phyloP scores from a whole-genome alignment of 2,888 invertebrate species.

The Volucella inanis region DNA sequence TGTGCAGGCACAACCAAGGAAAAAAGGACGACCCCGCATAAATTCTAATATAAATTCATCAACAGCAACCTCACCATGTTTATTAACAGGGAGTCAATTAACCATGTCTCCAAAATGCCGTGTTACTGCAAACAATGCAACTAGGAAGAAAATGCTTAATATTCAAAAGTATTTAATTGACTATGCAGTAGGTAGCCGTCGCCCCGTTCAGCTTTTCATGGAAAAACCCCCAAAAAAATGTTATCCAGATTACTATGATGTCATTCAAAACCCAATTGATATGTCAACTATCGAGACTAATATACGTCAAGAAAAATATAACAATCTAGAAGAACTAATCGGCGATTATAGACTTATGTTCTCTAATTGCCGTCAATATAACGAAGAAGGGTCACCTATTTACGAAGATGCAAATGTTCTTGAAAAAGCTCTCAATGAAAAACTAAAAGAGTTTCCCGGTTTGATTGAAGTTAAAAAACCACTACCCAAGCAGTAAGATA shows the following conservation, averaged over 20 bases:
- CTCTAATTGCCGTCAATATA: conserved; percentile 97
- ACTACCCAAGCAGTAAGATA: conserved; percentile 76
- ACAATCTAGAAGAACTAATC: conserved; percentile 92
- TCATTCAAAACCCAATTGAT: conserved; percentile 96
- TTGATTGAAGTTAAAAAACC: conserved; percentile 83
- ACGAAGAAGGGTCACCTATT: conserved; percentile 97
- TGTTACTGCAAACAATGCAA: conserved; percentile 79
- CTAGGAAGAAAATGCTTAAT: conserved; percentile 91
- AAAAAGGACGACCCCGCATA: conserved; percentile 81
- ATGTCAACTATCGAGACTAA: conserved; percentile 96
- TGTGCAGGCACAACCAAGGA: conserved; percentile 78
- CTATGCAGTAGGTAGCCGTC: conserved; percentile 89
- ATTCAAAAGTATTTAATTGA: conserved; percentile 91
- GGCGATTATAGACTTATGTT: conserved; percentile 97
- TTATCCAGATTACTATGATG: conserved; percentile 97
- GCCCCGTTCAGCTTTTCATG: conserved; percentile 96
- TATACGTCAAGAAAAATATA: conserved; percentile 93
- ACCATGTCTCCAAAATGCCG: conserved; percentile 80
- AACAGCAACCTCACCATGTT: conserved; percentile 76
- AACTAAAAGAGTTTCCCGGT: conserved; percentile 89
- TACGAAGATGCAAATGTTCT: conserved; percentile 96
- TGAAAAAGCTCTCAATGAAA: conserved; percentile 92
- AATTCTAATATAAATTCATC: conserved; percentile 78
- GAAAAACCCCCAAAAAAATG: conserved; percentile 97
- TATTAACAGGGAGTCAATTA: conserved; percentile 50